These are phyloP conservation scores for Halcyon malimbica DNA, from an alignment of 2,113 vertebrate genomes.

Conservation along the genomic window DNA sequence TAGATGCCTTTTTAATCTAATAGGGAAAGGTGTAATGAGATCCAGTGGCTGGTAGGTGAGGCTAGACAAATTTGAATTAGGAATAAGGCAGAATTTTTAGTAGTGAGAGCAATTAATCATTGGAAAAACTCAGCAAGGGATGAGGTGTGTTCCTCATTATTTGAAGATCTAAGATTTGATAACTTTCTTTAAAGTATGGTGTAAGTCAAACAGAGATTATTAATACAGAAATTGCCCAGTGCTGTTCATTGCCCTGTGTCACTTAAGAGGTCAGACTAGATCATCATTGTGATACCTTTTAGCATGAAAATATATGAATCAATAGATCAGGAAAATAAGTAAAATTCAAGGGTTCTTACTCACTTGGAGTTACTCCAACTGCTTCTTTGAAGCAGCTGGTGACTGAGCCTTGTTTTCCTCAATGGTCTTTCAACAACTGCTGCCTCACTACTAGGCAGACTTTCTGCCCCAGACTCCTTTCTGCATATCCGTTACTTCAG, in stretches of 20 bases:
- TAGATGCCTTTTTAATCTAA: conserved; percentile 16
- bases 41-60: neutral
- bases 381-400: neutral
- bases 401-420: neutral
- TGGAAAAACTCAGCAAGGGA: neutral
- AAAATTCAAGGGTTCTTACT: neutral
- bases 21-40: neutral
- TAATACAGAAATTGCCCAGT: neutral
- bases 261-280: neutral
- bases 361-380: neutral
- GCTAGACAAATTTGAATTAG: conserved; percentile 10
- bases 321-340: neutral
- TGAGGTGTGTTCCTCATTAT: neutral
- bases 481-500: neutral
- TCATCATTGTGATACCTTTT: neutral
- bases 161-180: neutral
- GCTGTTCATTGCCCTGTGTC: neutral
- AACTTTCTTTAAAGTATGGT: neutral
- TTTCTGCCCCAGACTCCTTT: neutral
- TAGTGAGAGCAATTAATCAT: neutral
- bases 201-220: neutral
- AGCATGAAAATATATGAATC: neutral
- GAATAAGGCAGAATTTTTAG: conserved; percentile 8
- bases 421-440: neutral
- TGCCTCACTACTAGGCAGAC: neutral